A percentile compares a stretch with the other conserved stretches of the same genome.
Conservation (phyloP, 2,888 invertebrate species). For the Brenthis daphne region DNA sequence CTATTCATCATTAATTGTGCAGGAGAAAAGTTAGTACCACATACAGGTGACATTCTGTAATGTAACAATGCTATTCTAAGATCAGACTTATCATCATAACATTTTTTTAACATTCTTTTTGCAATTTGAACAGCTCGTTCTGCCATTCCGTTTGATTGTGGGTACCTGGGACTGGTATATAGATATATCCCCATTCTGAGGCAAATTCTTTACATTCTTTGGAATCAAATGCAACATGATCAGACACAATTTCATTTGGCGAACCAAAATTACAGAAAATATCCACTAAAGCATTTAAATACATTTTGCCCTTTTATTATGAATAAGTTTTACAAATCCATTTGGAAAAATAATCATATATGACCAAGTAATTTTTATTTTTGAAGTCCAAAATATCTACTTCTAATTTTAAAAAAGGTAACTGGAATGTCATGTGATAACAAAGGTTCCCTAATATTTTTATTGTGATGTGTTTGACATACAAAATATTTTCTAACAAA, state of each 20-base stretch:
- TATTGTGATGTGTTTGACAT: constrained; percentile 5
- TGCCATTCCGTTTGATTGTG: neutral
- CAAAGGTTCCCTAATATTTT: neutral
- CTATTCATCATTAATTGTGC: neutral
- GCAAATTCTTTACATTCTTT: constrained; percentile 16
- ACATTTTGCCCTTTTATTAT: constrained; percentile 13
- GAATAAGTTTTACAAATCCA: constrained; percentile 13
- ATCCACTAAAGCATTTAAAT: constrained; percentile 15
- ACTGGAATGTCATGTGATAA: neutral
- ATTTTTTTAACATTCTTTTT: neutral
- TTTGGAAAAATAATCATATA: constrained; percentile 18
- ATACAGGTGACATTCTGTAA: neutral
- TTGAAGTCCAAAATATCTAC: neutral
- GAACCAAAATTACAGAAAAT: constrained; percentile 22
- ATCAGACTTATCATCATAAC: neutral
- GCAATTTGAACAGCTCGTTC: neutral
- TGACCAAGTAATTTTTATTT: constrained; percentile 4
- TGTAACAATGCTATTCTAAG: neutral
- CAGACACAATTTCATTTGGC: constrained; percentile 18
- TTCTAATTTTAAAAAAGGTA: neutral
- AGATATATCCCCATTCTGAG: constrained; percentile 13
- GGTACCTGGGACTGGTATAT: neutral
- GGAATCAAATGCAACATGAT: constrained; percentile 27
- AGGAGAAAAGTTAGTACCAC: neutral
- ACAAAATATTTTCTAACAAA: constrained; percentile 11